Conservation (phyloP, 1,140 invertebrate species). For the Lepidurus couesii region DNA sequence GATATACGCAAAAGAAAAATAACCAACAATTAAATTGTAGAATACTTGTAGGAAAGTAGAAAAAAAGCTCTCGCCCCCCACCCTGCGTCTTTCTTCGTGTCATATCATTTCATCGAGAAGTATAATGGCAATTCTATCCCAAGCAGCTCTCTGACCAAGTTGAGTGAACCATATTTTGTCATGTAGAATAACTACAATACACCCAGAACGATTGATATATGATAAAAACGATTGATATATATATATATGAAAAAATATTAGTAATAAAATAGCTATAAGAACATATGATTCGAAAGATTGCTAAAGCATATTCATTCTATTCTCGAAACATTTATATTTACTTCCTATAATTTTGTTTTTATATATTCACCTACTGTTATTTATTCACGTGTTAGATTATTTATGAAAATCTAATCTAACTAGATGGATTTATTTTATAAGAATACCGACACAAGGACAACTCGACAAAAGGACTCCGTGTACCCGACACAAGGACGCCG, state of each 20-base stretch:
- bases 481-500: too few species aligned
- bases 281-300: too few species aligned
- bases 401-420: too few species aligned
- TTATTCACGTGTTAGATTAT: too few species aligned
- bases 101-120: constrained; percentile 4
- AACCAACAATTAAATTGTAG: neutral
- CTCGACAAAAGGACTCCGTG: too few species aligned
- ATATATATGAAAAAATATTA: too few species aligned
- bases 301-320: too few species aligned
- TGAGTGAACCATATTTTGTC: constrained; percentile 12
- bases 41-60: neutral
- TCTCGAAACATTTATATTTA: too few species aligned
- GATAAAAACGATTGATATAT: neutral
- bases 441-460: too few species aligned
- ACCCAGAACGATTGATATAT: neutral
- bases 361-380: too few species aligned
- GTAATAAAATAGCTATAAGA: neutral
- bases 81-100: constrained; percentile 9
- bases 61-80: neutral
- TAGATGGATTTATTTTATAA: too few species aligned
- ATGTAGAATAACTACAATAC: neutral
- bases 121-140: neutral
- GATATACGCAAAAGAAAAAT: neutral
- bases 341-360: too few species aligned
- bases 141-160: constrained; percentile 18